Conservation (phyloP, 2,113 vertebrate genomes). For the Nanger granti region DNA sequence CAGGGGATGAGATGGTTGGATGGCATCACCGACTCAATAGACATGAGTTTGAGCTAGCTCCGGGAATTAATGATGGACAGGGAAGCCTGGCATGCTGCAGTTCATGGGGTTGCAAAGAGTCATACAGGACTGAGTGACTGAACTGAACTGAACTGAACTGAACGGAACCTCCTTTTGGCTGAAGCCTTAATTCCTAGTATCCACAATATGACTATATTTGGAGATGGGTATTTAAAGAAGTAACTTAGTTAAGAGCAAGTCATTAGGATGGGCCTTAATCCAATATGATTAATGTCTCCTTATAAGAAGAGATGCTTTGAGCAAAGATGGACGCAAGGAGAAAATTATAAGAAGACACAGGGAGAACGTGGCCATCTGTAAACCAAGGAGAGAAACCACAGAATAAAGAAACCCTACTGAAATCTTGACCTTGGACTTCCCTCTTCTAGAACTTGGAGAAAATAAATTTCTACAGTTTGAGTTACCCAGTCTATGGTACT, state of each 20-base stretch:
- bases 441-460: neutral
- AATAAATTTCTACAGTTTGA: neutral
- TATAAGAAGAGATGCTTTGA: neutral
- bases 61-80: fast-evolving
- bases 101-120: neutral
- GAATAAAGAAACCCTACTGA: neutral
- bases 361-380: neutral
- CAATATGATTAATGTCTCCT: neutral
- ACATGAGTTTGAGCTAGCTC: neutral
- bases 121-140: neutral
- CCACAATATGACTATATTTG: neutral
- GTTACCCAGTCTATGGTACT: neutral
- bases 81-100: neutral
- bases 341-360: neutral
- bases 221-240: neutral
- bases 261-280: neutral
- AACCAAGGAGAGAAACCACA: neutral
- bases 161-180: neutral
- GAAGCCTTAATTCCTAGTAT: neutral
- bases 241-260: neutral
- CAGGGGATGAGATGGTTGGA: neutral
- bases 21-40: neutral
- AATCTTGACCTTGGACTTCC: neutral
- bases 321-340: neutral
- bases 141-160: neutral